A percentile compares a stretch with the other conserved stretches of the same genome.
Evolutionary conservation across 2,113 vertebrate genomes (phyloP).

Genomic region (Excalfactoria chinensis): DNA sequence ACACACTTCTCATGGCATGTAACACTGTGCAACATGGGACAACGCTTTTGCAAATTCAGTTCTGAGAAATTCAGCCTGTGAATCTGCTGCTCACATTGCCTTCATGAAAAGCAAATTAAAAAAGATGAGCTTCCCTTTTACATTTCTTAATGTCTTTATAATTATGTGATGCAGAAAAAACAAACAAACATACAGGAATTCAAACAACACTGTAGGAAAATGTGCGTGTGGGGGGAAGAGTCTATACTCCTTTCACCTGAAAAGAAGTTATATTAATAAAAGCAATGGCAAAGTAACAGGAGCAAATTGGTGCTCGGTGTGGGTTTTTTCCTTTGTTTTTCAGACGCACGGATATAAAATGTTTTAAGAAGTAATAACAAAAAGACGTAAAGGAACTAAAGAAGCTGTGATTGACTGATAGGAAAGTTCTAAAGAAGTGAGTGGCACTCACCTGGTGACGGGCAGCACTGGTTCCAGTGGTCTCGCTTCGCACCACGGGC

Average conservation of each 20-base stretch:
- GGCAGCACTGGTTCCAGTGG: conserved; percentile 73
- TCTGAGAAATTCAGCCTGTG: background rate
- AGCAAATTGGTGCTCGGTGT: background rate
- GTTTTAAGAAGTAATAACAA: background rate
- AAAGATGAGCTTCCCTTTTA: background rate
- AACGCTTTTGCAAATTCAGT: background rate
- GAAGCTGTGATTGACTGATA: background rate
- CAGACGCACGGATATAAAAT: background rate
- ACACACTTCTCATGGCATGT: background rate
- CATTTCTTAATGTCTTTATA: background rate
- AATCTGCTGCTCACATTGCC: background rate
- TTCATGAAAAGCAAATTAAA: background rate
- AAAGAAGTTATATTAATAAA: background rate
- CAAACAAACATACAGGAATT: background rate
- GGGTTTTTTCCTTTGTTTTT: background rate
- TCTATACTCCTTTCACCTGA: background rate
- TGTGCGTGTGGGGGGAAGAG: background rate
- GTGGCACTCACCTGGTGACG: conserved; percentile 76
- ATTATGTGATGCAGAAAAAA: background rate
- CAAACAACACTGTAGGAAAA: background rate
- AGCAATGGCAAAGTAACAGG: background rate
- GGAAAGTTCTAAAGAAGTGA: background rate
- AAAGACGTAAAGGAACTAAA: background rate
- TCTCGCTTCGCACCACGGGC: conserved; percentile 85
- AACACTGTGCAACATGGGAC: background rate